Conservation (phyloP, 2,113 vertebrate species). For the Peucedramus taeniatus region DNA sequence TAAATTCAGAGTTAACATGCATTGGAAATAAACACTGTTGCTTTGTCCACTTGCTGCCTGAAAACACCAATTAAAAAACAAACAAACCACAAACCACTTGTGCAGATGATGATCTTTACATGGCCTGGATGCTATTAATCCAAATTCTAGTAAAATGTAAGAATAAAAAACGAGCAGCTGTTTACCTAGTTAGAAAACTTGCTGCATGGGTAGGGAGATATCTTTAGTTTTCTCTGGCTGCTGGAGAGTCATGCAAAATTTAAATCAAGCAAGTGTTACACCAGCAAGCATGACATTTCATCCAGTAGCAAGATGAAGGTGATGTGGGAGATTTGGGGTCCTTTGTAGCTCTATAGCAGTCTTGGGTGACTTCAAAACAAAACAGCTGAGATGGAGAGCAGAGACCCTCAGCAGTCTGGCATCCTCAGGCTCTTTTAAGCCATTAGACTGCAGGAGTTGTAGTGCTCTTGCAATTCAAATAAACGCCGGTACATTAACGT, state of each 20-base stretch:
- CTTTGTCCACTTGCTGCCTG: background rate
- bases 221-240: background rate
- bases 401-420: background rate
- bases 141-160: background rate
- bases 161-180: background rate
- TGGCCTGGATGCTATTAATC: background rate
- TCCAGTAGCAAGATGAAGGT: background rate
- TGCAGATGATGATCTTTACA: background rate
- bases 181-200: background rate
- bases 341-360: background rate
- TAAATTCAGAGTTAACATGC: background rate
- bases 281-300: background rate
- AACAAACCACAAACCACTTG: too few species aligned
- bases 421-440: background rate
- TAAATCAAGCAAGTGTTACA: background rate
- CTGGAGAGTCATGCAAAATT: background rate
- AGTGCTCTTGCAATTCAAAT: conserved; percentile 1
- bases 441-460: background rate
- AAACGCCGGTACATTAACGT: background rate
- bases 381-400: background rate
- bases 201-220: fast-evolving
- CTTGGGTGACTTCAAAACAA: conserved; percentile 7
- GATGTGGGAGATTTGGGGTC: background rate
- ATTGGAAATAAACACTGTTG: background rate
- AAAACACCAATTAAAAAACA: background rate